These are phyloP conservation scores for Yponomeuta cagnagella DNA, from an alignment of 2,888 invertebrate species.

Conservation along the genomic window DNA sequence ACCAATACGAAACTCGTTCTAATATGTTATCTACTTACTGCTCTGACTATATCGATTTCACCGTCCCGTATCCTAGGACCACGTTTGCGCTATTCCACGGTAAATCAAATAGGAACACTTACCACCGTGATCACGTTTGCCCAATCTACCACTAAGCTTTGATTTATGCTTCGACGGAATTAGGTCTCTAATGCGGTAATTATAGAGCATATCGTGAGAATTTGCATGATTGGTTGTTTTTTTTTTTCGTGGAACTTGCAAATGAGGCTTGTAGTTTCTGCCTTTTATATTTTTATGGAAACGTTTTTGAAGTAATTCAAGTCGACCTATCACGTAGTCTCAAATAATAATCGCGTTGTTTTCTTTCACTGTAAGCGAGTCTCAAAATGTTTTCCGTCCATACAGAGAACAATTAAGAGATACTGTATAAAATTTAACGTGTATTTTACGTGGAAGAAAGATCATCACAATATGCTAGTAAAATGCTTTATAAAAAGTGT, in stretches of 20 bases:
- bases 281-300: not conserved
- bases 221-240: not conserved
- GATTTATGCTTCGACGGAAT: not conserved
- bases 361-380: too few relatives aligned
- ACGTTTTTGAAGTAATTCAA: not conserved
- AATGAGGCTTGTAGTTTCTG: not conserved
- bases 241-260: not conserved
- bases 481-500: too few relatives aligned
- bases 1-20: not conserved
- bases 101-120: not conserved
- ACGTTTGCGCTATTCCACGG: not conserved
- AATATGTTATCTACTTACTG: not conserved
- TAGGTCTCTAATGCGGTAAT: conserved; percentile 1
- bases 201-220: not conserved
- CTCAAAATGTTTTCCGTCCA: too few relatives aligned
- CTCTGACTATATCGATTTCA: not conserved
- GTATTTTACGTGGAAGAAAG: too few relatives aligned
- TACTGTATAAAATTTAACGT: too few relatives aligned
- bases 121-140: not conserved
- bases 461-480: too few relatives aligned
- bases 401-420: too few relatives aligned
- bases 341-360: too few relatives aligned
- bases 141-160: not conserved
- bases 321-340: too few relatives aligned
- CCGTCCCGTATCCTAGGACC: not conserved